phyloP scores from a whole-genome alignment of 2,888 invertebrate genomes.

The Polydrusus pterygomalis region DNA sequence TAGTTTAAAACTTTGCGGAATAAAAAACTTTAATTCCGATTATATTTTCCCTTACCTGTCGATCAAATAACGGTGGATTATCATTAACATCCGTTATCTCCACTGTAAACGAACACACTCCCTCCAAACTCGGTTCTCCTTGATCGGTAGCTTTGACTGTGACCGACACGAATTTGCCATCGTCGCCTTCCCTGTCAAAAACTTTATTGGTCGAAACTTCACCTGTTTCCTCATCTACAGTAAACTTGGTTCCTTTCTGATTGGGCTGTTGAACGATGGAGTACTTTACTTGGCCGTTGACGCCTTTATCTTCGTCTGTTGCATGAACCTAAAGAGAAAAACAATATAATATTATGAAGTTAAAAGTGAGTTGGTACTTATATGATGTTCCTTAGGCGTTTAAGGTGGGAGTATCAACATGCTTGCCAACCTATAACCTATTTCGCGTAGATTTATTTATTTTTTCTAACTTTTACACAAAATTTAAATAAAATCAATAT shows the following conservation, averaged over 20 bases:
- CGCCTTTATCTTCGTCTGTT: slow-evolving; percentile 96
- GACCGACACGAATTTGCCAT: slow-evolving; percentile 96
- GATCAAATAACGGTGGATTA: slow-evolving; percentile 95
- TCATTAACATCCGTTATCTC: slow-evolving; percentile 99
- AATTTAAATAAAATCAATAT: no score
- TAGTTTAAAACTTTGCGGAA: no score
- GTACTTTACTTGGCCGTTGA: slow-evolving; percentile 96
- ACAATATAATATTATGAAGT: not conserved
- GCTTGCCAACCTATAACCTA: no score
- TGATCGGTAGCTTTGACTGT: slow-evolving; percentile 99
- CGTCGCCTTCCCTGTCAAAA: slow-evolving; percentile 97
- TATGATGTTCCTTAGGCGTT: no score
- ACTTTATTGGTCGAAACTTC: slow-evolving; percentile 96
- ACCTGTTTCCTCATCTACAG: slow-evolving; percentile 96
- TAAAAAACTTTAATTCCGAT: no score
- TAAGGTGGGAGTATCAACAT: no score
- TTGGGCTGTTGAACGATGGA: slow-evolving; percentile 97
- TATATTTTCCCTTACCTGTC: slow-evolving; percentile 82
- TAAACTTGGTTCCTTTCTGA: slow-evolving; percentile 96
- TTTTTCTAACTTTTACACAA: no score
- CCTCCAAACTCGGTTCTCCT: slow-evolving; percentile 97
- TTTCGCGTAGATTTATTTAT: no score
- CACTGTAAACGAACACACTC: slow-evolving; percentile 98
- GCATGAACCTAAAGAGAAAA: slow-evolving; percentile 76
- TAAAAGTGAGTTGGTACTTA: no score